Base-by-base conservation (phyloP, 2,888 invertebrate genomes). In the Isotomurus palustris region DNA sequence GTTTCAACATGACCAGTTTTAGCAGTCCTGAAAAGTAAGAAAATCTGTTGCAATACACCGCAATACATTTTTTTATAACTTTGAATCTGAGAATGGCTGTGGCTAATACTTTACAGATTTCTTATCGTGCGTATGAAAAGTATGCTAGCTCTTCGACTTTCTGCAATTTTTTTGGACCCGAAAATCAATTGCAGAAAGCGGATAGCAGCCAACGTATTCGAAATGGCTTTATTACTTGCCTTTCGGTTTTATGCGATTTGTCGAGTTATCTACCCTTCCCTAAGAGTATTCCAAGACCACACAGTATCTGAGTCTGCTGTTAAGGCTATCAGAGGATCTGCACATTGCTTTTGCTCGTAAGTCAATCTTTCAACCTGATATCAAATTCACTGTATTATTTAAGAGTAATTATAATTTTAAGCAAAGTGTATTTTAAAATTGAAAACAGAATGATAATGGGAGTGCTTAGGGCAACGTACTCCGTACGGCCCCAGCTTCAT, bases 231-330 rank as follows among this genome's bases (percentile, higher is more conserved):
- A 24, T 54, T 64, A 52, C 17, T 60, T 1, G 56, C 61, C 2
- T 64, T 67, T 49, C 51, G 67, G 32, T 66, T 69, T 43, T 66
- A 66, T 44, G 64, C 64, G 10, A 58, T 64, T 29, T 64, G 64
- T 36, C 56, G 67, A 6, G 60, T 68, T 8, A 10, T 66, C 5
- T 62, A 56, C 47, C 59, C 66, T 6, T 55, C 29, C 27, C 28
- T 56, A 28, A 48, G 32, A 21, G 43, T 40, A 6, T 10, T 60
- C 12, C 45, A 47, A 14, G 59, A 63, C 10, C 25, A 27, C 1
- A 19, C 21, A 17, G 28, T 44, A 25, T 41, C 53, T 1, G 17
- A 24, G 4, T 14, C 3, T 4, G 35, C 19, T 49, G 4, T 49
- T 19, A 12, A 3, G 8, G 28, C 49, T 6, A 49, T 49, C n/a